Conservation (phyloP, 2,797 vertebrate genomes). For the Hephaestus fuliginosus region DNA sequence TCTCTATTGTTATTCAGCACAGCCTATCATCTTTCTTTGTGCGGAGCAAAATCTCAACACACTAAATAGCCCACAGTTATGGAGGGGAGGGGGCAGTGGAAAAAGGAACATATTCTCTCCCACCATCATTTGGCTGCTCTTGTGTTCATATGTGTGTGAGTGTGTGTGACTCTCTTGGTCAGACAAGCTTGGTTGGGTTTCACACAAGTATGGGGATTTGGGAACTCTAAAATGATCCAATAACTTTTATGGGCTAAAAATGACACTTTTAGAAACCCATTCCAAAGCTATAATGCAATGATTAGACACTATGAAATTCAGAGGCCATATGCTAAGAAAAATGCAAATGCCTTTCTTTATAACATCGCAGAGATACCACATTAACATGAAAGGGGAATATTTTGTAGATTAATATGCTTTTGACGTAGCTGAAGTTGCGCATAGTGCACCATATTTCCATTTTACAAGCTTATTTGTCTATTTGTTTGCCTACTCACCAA, state of each 20-base stretch:
- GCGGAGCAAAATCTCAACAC: slow-evolving; percentile 38
- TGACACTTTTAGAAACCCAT: slow-evolving; percentile 46
- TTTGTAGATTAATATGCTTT: slow-evolving; percentile 27
- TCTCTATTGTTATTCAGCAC: slow-evolving; percentile 41
- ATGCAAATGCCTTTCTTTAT: slow-evolving; percentile 25
- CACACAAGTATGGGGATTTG: slow-evolving; percentile 34
- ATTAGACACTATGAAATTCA: slow-evolving; percentile 49
- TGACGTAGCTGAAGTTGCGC: slow-evolving; percentile 14
- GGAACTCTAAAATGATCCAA: slow-evolving; percentile 48
- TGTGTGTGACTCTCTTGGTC: slow-evolving; percentile 14
- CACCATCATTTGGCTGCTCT: background rate
- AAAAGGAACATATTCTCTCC: slow-evolving; percentile 2
- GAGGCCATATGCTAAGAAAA: slow-evolving; percentile 50
- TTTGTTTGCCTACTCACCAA: slow-evolving; percentile 26
- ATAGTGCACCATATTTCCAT: background rate
- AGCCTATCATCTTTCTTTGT: slow-evolving; percentile 47
- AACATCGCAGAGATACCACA: slow-evolving; percentile 11
- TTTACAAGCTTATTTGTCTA: slow-evolving; percentile 22
- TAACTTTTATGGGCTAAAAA: slow-evolving; percentile 55
- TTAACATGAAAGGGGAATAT: slow-evolving; percentile 20
- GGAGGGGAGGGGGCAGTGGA: slow-evolving; percentile 13
- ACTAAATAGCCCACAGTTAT: slow-evolving; percentile 20
- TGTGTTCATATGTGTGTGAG: slow-evolving; percentile 2
- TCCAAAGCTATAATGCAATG: slow-evolving; percentile 33
- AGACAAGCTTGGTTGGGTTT: slow-evolving; percentile 42